phyloP scores from a whole-genome alignment of 1,140 invertebrate genomes.

The Drosophila funebris region DNA sequence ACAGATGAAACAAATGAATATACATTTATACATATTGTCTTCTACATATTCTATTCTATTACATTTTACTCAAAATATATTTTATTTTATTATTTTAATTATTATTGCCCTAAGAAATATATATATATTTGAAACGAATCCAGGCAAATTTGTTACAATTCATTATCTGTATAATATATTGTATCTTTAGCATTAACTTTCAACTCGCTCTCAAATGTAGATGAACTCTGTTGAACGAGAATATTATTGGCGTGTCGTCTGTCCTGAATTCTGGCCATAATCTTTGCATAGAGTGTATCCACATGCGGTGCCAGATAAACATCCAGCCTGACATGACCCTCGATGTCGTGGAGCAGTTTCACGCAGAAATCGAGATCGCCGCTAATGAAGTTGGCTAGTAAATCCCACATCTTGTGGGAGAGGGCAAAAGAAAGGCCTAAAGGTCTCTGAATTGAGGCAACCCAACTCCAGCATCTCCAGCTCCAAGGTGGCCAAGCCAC shows the following conservation, averaged over 20 bases:
- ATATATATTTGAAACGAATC: not conserved
- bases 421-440: constrained; percentile 46
- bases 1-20: too few species aligned
- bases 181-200: not conserved
- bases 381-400: constrained; percentile 33
- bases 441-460: constrained; percentile 34
- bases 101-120: not conserved
- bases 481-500: constrained; percentile 57
- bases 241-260: too few species aligned
- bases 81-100: too few species aligned
- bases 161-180: not conserved
- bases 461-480: constrained; percentile 10
- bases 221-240: not conserved
- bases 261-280: constrained; percentile 27
- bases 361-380: constrained; percentile 20
- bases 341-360: constrained; percentile 31
- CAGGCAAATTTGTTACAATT: not conserved
- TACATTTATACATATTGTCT: too few species aligned
- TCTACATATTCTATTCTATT: too few species aligned
- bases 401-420: constrained; percentile 40
- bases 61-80: too few species aligned
- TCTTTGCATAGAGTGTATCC: constrained; percentile 43
- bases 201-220: not conserved
- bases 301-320: constrained; percentile 63
- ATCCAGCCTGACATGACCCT: constrained; percentile 48